Conservation (phyloP, 2,113 vertebrate species). For the Semnornis frantzii region DNA sequence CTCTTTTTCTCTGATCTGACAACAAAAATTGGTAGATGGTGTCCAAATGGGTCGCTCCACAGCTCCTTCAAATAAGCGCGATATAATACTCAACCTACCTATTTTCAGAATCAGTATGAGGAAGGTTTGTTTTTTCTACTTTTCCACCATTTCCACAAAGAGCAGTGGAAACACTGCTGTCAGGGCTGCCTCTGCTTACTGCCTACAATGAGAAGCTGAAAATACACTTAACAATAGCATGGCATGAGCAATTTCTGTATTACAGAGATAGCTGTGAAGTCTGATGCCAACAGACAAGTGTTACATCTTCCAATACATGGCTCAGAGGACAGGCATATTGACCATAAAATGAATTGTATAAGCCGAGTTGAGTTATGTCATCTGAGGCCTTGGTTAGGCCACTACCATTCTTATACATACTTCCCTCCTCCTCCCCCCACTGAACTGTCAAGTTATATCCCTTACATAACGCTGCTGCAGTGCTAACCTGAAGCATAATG, state of each 20-base stretch:
- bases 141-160: slow-evolving; percentile 35
- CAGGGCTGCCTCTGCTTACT: not conserved
- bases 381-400: slow-evolving; percentile 1
- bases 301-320: slow-evolving; percentile 30
- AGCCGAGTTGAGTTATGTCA: slow-evolving; percentile 24
- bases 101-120: slow-evolving; percentile 11
- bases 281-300: slow-evolving; percentile 63
- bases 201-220: slow-evolving; percentile 19
- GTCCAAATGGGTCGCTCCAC: not conserved
- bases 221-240: not conserved
- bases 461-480: not conserved
- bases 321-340: slow-evolving; percentile 32
- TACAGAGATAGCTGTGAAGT: slow-evolving; percentile 58
- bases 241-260: slow-evolving; percentile 24
- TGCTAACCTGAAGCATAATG: slow-evolving; percentile 5
- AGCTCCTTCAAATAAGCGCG: slow-evolving; percentile 3
- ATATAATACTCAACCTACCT: not conserved
- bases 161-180: not conserved
- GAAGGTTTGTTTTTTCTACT: not conserved
- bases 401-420: not conserved
- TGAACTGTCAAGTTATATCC: not conserved
- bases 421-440: too few relatives aligned
- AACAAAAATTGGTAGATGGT: not conserved
- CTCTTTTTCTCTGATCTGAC: not conserved
- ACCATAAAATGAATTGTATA: slow-evolving; percentile 48